phyloP scores from a whole-genome alignment of 2,797 vertebrate species.

The Sphenopsis melanotis region DNA sequence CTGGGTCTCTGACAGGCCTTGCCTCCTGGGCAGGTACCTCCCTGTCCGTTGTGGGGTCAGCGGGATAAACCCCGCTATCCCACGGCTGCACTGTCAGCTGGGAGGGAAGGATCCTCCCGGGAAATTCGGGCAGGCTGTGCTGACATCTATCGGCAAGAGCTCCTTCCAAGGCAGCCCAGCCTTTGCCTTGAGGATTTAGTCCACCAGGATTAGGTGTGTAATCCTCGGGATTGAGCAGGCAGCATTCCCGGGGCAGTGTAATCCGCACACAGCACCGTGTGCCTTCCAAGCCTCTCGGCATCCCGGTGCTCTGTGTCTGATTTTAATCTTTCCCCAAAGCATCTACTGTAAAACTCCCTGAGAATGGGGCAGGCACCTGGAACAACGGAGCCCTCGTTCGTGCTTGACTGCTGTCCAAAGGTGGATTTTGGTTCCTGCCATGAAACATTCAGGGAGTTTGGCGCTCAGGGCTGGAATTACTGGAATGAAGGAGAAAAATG shows the following conservation, averaged over 20 bases:
- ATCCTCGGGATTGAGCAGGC: rapidly evolving
- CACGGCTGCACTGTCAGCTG: rapidly evolving
- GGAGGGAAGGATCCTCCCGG: neutral
- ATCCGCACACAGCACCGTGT: rapidly evolving
- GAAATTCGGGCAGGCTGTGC: constrained; percentile 6
- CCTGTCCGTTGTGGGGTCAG: rapidly evolving
- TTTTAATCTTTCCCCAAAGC: neutral
- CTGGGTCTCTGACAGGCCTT: neutral
- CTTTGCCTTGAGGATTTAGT: neutral
- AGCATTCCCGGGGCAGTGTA: rapidly evolving
- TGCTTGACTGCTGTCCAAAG: neutral
- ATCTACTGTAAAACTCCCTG: neutral
- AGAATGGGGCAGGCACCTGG: rapidly evolving
- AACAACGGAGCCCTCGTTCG: rapidly evolving
- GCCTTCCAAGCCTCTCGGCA: neutral
- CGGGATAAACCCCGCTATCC: neutral
- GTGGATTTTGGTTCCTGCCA: neutral
- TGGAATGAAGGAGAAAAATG: rapidly evolving
- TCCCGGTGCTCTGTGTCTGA: rapidly evolving
- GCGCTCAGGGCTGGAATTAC: neutral
- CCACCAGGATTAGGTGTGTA: rapidly evolving
- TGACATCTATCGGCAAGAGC: constrained; percentile 56
- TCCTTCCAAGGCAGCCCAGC: neutral
- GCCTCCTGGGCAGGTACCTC: neutral
- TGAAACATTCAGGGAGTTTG: neutral